Evolutionary conservation across 2,113 vertebrate species (phyloP), one percentile per base, ranked within the genome.

Genomic region (Phylloscopus trochiloides): DNA sequence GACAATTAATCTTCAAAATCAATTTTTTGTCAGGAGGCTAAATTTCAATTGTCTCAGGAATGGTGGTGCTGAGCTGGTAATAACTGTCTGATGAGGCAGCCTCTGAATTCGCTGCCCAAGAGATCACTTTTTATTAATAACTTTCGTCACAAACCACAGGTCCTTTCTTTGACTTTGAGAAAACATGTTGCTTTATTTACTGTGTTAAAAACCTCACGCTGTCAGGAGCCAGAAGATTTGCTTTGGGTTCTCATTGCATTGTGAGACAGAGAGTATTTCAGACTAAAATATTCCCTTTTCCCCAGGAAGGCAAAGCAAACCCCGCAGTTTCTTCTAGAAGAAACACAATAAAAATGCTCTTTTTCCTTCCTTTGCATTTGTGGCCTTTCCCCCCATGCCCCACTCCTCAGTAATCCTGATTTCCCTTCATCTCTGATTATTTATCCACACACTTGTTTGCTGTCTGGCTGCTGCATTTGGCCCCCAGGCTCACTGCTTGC

Each of bases 1-100:
- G 68, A 92, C 82, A 95, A 96, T 95, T 95, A 92, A 90, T 96
- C 94, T 96, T 94, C 55, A 83, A 86, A 90, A 93, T 95, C 90
- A 95, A 81, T 96, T 80, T 92, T 95, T 91, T 95, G 94, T 83
- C 90, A 92, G 71, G 62, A 94, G 86, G 71, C 82, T 96, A 86
- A 62, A 92, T 96, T 97, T 88, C 96, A 83, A 11, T 79, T 92
- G 93, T 94, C 90, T 94, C 58, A 73, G 93, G 85, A 79, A 55
- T 43, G 47, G 38, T 86, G 66, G 32, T 83, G 55, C 81, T 76
- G 85, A 59, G 67, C 78, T 91, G 85, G 75, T 86, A 93, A 95
- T 90, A 74, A 67, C 72, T 94, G 78, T 55, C 90, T 87, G 91
- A 91, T 70, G 87, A 90, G 51, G 66, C 55, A 90, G 63, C 59